Evolutionary conservation across 2,888 invertebrate species (phyloP).

Genomic region (Pheosia tremula): DNA sequence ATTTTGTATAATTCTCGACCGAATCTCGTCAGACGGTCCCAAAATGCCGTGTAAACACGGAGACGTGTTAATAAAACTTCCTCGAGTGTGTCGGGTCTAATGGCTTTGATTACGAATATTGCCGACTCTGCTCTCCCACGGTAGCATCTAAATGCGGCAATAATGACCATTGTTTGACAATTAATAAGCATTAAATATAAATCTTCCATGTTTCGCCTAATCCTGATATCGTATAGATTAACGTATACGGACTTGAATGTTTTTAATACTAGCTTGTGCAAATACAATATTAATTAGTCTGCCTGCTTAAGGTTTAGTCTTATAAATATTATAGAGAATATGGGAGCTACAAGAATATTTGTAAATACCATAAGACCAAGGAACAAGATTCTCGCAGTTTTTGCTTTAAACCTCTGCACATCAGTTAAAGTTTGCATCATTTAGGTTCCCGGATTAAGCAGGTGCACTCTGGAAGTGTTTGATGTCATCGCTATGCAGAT

Average conservation of each 20-base stretch:
- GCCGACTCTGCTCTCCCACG: slow-evolving; percentile 14
- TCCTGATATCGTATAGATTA: background rate
- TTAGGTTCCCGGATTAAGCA: too few species aligned
- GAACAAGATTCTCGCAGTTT: too few species aligned
- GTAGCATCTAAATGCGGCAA: background rate
- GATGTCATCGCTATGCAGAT: too few species aligned
- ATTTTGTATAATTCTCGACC: background rate
- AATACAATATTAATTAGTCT: slow-evolving; percentile 1
- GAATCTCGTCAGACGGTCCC: slow-evolving; percentile 7
- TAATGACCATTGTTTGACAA: slow-evolving; percentile 10
- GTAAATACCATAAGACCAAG: too few species aligned
- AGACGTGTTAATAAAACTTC: slow-evolving; percentile 9
- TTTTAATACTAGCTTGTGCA: background rate
- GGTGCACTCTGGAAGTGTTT: too few species aligned
- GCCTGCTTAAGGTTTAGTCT: slow-evolving; percentile 6
- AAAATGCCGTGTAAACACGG: slow-evolving; percentile 4
- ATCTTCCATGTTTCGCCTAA: slow-evolving; percentile 6
- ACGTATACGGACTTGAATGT: background rate
- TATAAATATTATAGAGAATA: background rate
- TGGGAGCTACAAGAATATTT: background rate
- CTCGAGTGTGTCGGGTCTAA: slow-evolving; percentile 1
- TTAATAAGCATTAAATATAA: slow-evolving; percentile 14
- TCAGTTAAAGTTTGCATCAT: too few species aligned
- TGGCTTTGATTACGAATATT: slow-evolving; percentile 2
- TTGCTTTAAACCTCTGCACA: too few species aligned